Base-by-base conservation (phyloP, 1,140 invertebrate genomes). In the Bombus ignitus region DNA sequence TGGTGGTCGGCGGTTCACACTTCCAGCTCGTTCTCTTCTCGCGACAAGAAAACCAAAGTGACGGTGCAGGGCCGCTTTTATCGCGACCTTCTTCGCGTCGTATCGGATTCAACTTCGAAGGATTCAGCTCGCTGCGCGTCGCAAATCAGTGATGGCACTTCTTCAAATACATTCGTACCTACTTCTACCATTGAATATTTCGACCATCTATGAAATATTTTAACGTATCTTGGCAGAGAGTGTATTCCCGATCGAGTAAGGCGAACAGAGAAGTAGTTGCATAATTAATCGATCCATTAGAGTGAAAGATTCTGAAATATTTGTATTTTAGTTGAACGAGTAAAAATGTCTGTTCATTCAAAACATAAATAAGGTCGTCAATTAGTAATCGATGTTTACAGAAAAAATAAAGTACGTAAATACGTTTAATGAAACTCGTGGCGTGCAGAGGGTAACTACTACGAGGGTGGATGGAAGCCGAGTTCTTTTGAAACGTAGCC, bases 1-100 rank as follows among this genome's bases (percentile, higher is more conserved):
- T 89, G 85, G 93, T 90, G 93, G 93, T 94, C 90, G 92, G 86
- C 84, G 93, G 89, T 93, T 95, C 94, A 89, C 92, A 92, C 92
- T 92, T 93, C 83, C 87, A 88, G 86, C 83, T 91, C 88, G 87
- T 90, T 83, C 89, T 86, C 79, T 89, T 90, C 92, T 87, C 89
- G 82, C 91, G 92, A 92, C 92, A 93, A 93, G 91, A 93, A 88
- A 92, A 93, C 89, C 87, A 85, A 87, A 93, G 90, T 92, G 88
- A 88, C 77, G 83, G 89, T 85, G 59, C 93, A 92, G 90, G 91
- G 90, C 88, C 89, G 92, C 88, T 91, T 91, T 90, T 84, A 89
- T 83, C 88, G 68, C 62, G 32, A 66, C 22, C 77, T 80, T 37
- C 71, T 80, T 82, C 81, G 74, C 73, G 5, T 62, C 59, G 47